Evolutionary conservation across 2,113 vertebrate species (phyloP).

Genomic region (Colaptes auratus): DNA sequence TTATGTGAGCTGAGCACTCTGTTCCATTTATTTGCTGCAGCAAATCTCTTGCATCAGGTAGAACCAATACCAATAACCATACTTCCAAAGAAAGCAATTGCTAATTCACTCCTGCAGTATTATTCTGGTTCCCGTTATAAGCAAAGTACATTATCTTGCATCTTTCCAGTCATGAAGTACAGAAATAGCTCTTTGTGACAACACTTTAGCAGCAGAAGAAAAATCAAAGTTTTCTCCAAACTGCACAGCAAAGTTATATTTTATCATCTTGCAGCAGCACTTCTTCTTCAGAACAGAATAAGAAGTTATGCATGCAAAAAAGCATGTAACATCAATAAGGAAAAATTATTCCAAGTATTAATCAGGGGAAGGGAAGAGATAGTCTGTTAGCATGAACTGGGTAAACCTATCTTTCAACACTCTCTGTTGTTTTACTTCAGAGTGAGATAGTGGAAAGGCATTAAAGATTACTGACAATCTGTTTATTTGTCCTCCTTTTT

Average conservation of each 20-base stretch:
- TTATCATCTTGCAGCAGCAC: background rate
- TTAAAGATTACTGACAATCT: constrained; percentile 17
- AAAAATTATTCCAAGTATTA: background rate
- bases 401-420: background rate
- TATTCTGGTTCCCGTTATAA: background rate
- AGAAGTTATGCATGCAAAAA: background rate
- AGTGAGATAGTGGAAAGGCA: background rate
- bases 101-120: background rate
- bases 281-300: background rate
- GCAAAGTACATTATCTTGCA: background rate
- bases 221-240: background rate
- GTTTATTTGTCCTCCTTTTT: constrained; percentile 25
- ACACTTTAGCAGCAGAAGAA: background rate
- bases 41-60: background rate
- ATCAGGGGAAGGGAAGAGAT: background rate
- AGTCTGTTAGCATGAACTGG: background rate
- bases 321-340: background rate
- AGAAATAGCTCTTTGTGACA: background rate
- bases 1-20: background rate
- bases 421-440: background rate
- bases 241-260: background rate
- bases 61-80: background rate
- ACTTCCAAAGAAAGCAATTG: background rate
- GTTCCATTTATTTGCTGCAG: background rate
- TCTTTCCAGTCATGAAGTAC: background rate